Percentiles rank a stretch among this genome's conserved stretches.
phyloP scores from a whole-genome alignment of 2,888 invertebrate species.

The Sturmia bella region DNA sequence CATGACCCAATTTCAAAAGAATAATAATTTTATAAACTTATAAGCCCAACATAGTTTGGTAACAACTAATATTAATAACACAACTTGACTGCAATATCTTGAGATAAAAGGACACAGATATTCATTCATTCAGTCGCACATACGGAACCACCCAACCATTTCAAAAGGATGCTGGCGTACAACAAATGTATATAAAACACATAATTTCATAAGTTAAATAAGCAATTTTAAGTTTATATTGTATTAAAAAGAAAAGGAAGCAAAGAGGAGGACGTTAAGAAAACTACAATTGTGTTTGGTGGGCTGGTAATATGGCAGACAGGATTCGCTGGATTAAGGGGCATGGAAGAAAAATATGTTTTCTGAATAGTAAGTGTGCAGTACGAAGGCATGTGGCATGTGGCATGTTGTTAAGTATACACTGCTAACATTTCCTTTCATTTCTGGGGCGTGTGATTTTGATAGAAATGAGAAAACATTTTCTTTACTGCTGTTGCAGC shows the following conservation, averaged over 20 bases:
- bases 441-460: background rate
- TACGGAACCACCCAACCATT: too few species aligned
- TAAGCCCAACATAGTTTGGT: slow-evolving; percentile 51
- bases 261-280: background rate
- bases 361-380: too few species aligned
- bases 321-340: background rate
- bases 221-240: slow-evolving; percentile 41
- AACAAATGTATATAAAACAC: slow-evolving; percentile 41
- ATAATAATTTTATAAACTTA: slow-evolving; percentile 33
- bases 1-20: slow-evolving; percentile 41
- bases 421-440: background rate
- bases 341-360: too few species aligned
- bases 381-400: too few species aligned
- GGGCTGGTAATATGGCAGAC: background rate
- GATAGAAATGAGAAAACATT: background rate
- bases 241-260: slow-evolving; percentile 1
- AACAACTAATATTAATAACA: slow-evolving; percentile 55
- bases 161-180: slow-evolving; percentile 3
- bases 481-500: slow-evolving; percentile 3
- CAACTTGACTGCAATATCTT: slow-evolving; percentile 24
- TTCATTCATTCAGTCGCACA: background rate
- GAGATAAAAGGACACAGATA: background rate
- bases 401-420: background rate
- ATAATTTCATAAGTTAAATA: slow-evolving; percentile 55
- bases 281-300: background rate